These are phyloP conservation scores for Drosophila repleta DNA, from an alignment of 1,140 invertebrate species.

Conservation along the genomic window DNA sequence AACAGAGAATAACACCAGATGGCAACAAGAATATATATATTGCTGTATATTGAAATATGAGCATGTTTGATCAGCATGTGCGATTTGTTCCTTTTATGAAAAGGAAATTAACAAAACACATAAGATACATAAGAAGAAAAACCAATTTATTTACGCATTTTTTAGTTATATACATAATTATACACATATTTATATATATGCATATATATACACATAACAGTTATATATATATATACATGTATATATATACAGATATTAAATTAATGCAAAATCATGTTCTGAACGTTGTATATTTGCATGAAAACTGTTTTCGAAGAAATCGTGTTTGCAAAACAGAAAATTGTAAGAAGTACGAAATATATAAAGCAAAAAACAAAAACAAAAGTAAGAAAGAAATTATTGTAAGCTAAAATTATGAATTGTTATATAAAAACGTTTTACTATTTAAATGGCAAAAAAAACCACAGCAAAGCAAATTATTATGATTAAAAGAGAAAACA, in stretches of 20 bases:
- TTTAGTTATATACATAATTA: constrained; percentile 73
- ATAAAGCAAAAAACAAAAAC: constrained; percentile 39
- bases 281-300: constrained; percentile 73
- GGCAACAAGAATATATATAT: constrained; percentile 31
- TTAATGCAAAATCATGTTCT: constrained; percentile 66
- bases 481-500: constrained; percentile 44
- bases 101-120: constrained; percentile 60
- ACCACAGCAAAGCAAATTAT: constrained; percentile 56
- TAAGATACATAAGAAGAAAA: constrained; percentile 48
- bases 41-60: constrained; percentile 43
- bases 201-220: constrained; percentile 48
- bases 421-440: constrained; percentile 78
- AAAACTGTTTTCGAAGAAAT: constrained; percentile 56
- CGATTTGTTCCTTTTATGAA: constrained; percentile 74
- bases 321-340: constrained; percentile 60
- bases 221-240: constrained; percentile 48
- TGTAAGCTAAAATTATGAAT: constrained; percentile 82
- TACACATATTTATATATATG: constrained; percentile 53
- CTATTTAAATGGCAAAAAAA: constrained; percentile 67
- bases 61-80: constrained; percentile 46
- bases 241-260: constrained; percentile 67
- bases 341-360: constrained; percentile 63
- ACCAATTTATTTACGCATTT: constrained; percentile 76
- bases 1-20: constrained; percentile 40
- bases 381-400: constrained; percentile 60